phyloP scores from a whole-genome alignment of 2,113 vertebrate genomes.

The Dipodomys spectabilis region DNA sequence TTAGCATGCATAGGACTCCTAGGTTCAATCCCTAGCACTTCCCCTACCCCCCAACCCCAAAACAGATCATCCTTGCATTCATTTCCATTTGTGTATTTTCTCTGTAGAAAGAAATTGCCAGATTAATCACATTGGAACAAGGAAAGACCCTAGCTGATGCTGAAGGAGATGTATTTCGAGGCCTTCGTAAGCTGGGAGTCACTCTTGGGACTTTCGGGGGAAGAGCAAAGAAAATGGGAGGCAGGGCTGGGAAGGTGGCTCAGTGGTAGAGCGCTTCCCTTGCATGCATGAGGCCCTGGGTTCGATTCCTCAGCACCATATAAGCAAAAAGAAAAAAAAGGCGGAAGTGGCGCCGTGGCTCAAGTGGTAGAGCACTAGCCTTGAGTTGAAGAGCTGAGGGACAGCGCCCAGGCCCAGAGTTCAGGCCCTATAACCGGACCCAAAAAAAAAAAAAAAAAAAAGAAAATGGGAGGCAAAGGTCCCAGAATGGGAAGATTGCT shows the following conservation, averaged over 20 bases:
- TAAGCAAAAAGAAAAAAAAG: too few species aligned
- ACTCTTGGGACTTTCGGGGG: conserved; percentile 61
- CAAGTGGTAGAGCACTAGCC: too few species aligned
- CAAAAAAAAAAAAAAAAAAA: neutral
- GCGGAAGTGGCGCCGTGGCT: too few species aligned
- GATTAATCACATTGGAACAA: conserved; percentile 95
- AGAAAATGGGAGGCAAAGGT: conserved; percentile 46
- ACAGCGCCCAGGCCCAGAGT: too few species aligned
- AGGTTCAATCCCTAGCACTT: neutral
- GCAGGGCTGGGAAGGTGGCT: neutral
- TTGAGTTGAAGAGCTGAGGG: too few species aligned
- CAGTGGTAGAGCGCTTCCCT: too few species aligned
- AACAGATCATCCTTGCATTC: conserved; percentile 10
- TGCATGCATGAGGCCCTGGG: too few species aligned
- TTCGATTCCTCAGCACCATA: too few species aligned
- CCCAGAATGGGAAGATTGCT: neutral
- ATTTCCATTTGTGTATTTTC: conserved; percentile 73
- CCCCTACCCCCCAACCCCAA: neutral
- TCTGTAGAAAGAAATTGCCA: conserved; percentile 96
- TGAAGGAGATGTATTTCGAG: conserved; percentile 98
- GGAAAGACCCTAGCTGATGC: conserved; percentile 98
- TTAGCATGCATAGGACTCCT: neutral
- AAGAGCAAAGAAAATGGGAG: conserved; percentile 54
- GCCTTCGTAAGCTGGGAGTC: conserved; percentile 93
- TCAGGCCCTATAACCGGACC: too few species aligned